Conservation (phyloP, 2,797 vertebrate genomes). For the Muraenolepis orangiensis region DNA sequence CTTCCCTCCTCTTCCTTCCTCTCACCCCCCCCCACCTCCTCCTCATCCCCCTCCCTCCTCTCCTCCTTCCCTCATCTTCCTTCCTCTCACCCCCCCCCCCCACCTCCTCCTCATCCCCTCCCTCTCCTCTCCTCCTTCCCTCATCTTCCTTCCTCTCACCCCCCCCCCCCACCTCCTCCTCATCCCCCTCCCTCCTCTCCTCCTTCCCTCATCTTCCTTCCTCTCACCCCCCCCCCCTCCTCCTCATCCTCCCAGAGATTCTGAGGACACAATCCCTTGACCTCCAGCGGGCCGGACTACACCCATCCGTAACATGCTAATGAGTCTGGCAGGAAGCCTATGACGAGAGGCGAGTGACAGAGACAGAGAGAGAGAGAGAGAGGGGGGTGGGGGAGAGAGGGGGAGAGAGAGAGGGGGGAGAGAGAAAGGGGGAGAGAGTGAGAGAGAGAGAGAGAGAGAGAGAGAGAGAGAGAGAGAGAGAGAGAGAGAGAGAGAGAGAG, state of each 20-base stretch:
- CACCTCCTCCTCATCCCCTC: too few relatives aligned
- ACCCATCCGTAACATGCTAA: not conserved
- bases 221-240: slow-evolving; percentile 1
- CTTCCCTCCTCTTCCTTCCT: not conserved
- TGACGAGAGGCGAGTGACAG: not conserved
- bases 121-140: not conserved
- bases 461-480: too few relatives aligned
- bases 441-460: too few relatives aligned
- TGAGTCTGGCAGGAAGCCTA: not conserved
- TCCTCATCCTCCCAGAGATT: not conserved
- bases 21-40: not conserved
- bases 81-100: not conserved
- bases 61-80: slow-evolving; percentile 7
- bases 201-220: slow-evolving; percentile 3
- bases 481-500: too few relatives aligned
- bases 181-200: slow-evolving; percentile 21
- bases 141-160: slow-evolving; percentile 14
- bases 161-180: slow-evolving; percentile 2
- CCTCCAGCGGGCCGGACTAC: not conserved
- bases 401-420: not conserved
- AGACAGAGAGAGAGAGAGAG: not conserved
- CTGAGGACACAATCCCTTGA: not conserved
- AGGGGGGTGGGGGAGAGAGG: not conserved
- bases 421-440: too few relatives aligned
- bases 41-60: slow-evolving; percentile 11